phyloP scores from a whole-genome alignment of 35 echinoderm and acorn worm species.

The Ptychodera flava region DNA sequence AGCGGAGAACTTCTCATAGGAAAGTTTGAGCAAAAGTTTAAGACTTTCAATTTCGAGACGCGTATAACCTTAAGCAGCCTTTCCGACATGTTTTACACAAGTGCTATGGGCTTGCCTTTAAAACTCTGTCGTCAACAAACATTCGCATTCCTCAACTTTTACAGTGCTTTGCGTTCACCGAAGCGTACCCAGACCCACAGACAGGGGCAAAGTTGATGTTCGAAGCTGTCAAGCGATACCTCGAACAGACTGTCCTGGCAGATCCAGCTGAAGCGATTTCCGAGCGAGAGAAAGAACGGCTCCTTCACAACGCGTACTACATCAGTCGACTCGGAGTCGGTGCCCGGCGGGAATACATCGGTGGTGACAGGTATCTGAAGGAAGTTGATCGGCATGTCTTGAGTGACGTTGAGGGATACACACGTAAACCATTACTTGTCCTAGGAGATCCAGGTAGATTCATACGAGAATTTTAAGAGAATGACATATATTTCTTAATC shows the following conservation, averaged over 20 bases:
- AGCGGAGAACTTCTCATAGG: too few relatives aligned
- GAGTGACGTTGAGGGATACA: not conserved
- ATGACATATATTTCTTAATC: too few relatives aligned
- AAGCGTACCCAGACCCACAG: conserved; percentile 40
- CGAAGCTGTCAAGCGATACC: conserved; percentile 37
- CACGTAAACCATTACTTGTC: not conserved
- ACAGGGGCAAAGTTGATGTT: conserved; percentile 62
- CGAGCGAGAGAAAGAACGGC: conserved; percentile 37
- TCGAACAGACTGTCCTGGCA: conserved; percentile 18
- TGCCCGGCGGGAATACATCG: conserved; percentile 34
- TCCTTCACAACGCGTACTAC: conserved; percentile 42
- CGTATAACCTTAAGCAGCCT: too few relatives aligned
- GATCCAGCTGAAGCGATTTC: conserved; percentile 16
- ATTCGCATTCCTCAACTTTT: too few relatives aligned
- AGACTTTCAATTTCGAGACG: too few relatives aligned
- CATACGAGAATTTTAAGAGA: too few relatives aligned
- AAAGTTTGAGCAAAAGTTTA: too few relatives aligned
- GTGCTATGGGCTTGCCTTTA: too few relatives aligned
- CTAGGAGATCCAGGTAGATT: not conserved
- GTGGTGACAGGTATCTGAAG: conserved; percentile 41
- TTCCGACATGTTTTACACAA: too few relatives aligned
- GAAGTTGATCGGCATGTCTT: conserved; percentile 34
- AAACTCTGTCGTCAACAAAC: too few relatives aligned
- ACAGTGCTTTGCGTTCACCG: conserved; percentile 41
- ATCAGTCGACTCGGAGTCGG: conserved; percentile 57